Conservation (phyloP, 2,797 vertebrate species). For the Carcharodon carcharias region DNA sequence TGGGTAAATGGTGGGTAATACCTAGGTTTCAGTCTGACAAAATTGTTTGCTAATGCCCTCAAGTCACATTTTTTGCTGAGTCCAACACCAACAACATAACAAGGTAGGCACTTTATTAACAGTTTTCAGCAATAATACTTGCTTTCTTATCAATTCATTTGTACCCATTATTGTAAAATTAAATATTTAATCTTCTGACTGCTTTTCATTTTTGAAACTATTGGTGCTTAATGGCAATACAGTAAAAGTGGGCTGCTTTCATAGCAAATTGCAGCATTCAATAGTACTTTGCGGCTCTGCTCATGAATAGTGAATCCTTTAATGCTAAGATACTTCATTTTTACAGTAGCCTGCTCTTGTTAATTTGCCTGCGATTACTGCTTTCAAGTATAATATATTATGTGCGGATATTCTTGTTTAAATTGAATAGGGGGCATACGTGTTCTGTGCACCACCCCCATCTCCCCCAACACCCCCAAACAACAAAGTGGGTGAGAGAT, state of each 20-base stretch:
- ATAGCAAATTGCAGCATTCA: conserved; percentile 22
- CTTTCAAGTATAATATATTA: conserved; percentile 33
- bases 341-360: conserved; percentile 29
- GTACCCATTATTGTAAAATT: conserved; percentile 18
- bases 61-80: conserved; percentile 16
- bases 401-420: neutral
- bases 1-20: neutral
- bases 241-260: neutral
- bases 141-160: conserved; percentile 29
- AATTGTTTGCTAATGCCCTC: conserved; percentile 23
- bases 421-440: conserved; percentile 36
- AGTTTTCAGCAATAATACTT: neutral
- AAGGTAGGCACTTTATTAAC: conserved; percentile 26
- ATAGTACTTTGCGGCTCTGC: conserved; percentile 21
- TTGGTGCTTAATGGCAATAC: neutral
- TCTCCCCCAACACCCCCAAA: neutral
- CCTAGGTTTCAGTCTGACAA: conserved; percentile 13
- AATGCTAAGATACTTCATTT: conserved; percentile 34
- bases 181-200: conserved; percentile 29
- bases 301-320: conserved; percentile 35
- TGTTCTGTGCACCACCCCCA: neutral
- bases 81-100: conserved; percentile 15
- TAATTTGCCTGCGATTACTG: conserved; percentile 32
- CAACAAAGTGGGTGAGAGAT: conserved; percentile 41
- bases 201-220: conserved; percentile 27